Evolutionary conservation across 2,797 vertebrate species (phyloP).

Genomic region (Balearica regulorum): DNA sequence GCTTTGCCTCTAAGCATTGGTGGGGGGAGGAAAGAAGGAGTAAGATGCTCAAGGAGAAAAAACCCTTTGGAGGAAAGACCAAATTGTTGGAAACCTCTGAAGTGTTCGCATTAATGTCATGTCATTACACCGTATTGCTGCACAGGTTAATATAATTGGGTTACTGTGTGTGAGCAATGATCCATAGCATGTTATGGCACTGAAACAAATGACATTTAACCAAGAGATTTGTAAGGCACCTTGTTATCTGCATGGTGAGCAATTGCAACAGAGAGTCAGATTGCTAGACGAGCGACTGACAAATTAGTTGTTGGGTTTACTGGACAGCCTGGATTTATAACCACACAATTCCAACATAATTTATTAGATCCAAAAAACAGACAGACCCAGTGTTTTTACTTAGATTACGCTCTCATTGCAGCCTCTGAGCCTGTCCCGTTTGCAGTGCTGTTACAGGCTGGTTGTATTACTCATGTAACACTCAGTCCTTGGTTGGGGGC

Average conservation of each 20-base stretch:
- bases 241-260: constrained; percentile 83
- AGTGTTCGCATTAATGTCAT: constrained; percentile 77
- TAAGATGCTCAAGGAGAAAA: constrained; percentile 47
- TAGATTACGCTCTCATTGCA: constrained; percentile 72
- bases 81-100: constrained; percentile 65
- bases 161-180: constrained; percentile 84
- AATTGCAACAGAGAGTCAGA: constrained; percentile 74
- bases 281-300: constrained; percentile 76
- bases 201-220: constrained; percentile 88
- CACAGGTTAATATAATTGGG: constrained; percentile 86
- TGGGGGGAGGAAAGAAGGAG: neutral
- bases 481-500: neutral
- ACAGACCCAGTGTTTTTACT: constrained; percentile 74
- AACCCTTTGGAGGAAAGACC: constrained; percentile 36
- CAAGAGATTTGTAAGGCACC: constrained; percentile 81
- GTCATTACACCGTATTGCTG: constrained; percentile 80
- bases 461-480: constrained; percentile 60
- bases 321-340: constrained; percentile 83
- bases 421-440: constrained; percentile 57
- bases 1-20: constrained; percentile 48
- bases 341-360: constrained; percentile 74
- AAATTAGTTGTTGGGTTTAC: constrained; percentile 83
- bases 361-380: constrained; percentile 80
- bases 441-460: constrained; percentile 41
- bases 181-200: constrained; percentile 82